Evolutionary conservation across 1,140 invertebrate genomes (phyloP), one percentile per base, ranked within the genome.

Genomic region (Brachionus asplanchnoidis): DNA sequence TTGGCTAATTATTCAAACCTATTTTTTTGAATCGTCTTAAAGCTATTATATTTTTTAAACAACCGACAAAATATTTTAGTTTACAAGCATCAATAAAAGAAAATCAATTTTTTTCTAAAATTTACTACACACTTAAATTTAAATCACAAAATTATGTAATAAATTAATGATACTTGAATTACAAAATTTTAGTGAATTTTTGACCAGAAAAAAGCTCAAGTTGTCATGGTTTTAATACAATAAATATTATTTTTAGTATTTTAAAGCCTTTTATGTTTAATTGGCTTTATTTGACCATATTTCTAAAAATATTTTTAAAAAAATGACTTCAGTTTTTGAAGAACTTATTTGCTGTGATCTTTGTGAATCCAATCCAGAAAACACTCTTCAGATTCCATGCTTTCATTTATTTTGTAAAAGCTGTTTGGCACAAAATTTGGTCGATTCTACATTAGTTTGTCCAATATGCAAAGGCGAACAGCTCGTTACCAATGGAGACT

Each of bases 391-490:
- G n/a, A 42, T 44, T 17, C 36, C 36, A 17, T 75, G 70, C 20
- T 75, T 75, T 75, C 70, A 75, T 44, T 40, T 42, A 23, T 75
- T 75, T 11, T 75, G 70, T 17, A 75, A 75, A 75, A 75, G 36
- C 14, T 75, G 70, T 75, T 17, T 75, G 17, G n/a, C 12, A 1
- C 17, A 23, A 17, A 40, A 44, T 23, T 17, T 75, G 2, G 36
- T 42, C 6, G 36, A 75, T 42, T 42, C 70, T 42, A 42, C 14
- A 8, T 42, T 42, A 5, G 17, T 44, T 20, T 75, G 70, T 75
- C 70, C 32, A 17, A 11, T 75, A 42, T 75, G 70, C 17, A 44
- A 75, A 75, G 40, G 4, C 17, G 36, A 75, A 17, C 70, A 75
- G 2, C 17, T 17, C 2, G 32, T 75, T 42, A 12, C 17, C 44